Evolutionary conservation across 2,888 invertebrate genomes (phyloP).

Genomic region (Sabatieria punctata): DNA sequence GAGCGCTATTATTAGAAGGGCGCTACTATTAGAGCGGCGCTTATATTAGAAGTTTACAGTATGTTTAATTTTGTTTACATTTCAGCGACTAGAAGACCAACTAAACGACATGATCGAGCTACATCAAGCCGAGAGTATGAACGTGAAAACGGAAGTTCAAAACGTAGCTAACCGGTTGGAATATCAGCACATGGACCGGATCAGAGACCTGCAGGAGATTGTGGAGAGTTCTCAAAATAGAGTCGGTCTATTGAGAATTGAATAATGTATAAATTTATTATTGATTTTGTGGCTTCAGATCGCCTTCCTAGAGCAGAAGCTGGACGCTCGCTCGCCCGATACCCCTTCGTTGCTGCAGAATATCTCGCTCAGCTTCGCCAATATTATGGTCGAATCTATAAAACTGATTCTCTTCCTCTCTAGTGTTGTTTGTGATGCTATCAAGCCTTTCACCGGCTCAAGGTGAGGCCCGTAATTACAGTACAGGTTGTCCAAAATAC

Average conservation of each 20-base stretch:
- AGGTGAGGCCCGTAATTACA: too few species aligned
- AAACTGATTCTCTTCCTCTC: conserved; percentile 23
- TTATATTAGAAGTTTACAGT: conserved; percentile 5
- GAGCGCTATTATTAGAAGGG: too few species aligned
- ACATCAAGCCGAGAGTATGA: conserved; percentile 89
- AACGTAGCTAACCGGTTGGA: conserved; percentile 33
- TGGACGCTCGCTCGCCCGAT: background rate
- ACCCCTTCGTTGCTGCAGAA: conserved; percentile 8
- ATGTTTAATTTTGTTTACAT: conserved; percentile 2
- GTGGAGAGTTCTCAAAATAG: conserved; percentile 89
- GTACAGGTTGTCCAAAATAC: too few species aligned
- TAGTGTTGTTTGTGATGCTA: conserved; percentile 19
- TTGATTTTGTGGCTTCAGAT: background rate
- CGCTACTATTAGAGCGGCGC: too few species aligned
- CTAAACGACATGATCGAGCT: conserved; percentile 93
- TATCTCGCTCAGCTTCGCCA: conserved; percentile 12
- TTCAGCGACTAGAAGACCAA: conserved; percentile 80
- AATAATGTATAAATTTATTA: background rate
- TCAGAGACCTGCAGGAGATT: conserved; percentile 88
- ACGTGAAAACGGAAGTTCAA: conserved; percentile 71
- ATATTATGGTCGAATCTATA: conserved; percentile 22
- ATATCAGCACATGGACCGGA: conserved; percentile 90
- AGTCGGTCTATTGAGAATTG: conserved; percentile 38
- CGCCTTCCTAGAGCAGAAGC: background rate
- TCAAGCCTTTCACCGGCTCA: conserved; percentile 2